phyloP scores from a whole-genome alignment of 2,113 vertebrate genomes.

The Forbesichthys papilliferus region DNA sequence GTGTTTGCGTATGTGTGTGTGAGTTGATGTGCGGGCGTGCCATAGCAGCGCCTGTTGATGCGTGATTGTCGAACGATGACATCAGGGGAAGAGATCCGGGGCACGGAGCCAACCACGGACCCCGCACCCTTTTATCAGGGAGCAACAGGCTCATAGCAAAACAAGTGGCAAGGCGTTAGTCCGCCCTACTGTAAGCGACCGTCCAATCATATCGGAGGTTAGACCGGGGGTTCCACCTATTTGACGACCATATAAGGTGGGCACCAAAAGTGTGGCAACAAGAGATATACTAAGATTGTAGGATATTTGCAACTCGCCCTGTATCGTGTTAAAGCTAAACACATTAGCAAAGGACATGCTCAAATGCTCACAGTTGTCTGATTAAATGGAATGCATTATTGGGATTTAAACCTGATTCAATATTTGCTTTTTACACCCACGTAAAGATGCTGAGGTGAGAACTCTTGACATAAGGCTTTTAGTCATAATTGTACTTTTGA shows the following conservation, averaged over 20 bases:
- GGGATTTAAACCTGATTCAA: too few species aligned
- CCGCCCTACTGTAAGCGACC: constrained; percentile 14
- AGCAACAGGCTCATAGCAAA: constrained; percentile 46
- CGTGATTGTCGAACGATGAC: background rate
- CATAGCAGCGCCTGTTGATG: background rate
- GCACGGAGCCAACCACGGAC: constrained; percentile 13
- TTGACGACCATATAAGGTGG: constrained; percentile 20
- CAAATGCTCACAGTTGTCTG: too few species aligned
- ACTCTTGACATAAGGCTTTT: background rate
- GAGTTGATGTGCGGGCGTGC: constrained; percentile 1
- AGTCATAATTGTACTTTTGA: too few species aligned
- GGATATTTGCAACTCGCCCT: constrained; percentile 3
- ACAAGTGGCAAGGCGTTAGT: constrained; percentile 12
- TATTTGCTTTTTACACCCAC: background rate
- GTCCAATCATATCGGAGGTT: constrained; percentile 31
- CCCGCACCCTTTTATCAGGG: constrained; percentile 65
- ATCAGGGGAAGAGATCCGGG: constrained; percentile 2
- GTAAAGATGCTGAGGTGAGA: background rate
- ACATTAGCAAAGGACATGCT: constrained; percentile 6
- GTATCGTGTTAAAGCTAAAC: constrained; percentile 5
- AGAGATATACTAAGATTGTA: constrained; percentile 47
- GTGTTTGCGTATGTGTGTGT: background rate
- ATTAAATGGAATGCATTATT: too few species aligned
- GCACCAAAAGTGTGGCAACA: constrained; percentile 15
- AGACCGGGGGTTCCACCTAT: constrained; percentile 18